Conservation (phyloP, 2,113 vertebrate species). For the Oreochromis aureus region DNA sequence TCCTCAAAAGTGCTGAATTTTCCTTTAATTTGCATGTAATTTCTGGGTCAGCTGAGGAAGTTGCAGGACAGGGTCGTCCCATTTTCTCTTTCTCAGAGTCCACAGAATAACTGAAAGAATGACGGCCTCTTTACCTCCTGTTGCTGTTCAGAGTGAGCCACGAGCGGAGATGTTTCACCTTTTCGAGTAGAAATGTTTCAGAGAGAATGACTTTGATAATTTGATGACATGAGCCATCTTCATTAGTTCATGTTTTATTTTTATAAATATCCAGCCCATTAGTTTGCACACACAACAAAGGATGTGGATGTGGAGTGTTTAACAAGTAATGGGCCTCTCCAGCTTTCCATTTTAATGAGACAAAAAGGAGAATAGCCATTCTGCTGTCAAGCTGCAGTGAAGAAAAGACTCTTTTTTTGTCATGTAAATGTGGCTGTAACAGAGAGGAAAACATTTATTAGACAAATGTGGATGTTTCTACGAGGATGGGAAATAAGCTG, state of each 20-base stretch:
- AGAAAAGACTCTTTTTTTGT: not conserved
- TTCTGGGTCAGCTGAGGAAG: not conserved
- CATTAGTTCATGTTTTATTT: not conserved
- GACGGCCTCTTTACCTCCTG: not conserved
- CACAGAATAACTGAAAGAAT: not conserved
- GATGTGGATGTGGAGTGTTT: not conserved
- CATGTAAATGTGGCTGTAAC: not conserved
- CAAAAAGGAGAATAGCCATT: not conserved
- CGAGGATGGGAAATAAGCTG: not conserved
- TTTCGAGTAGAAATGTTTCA: not conserved
- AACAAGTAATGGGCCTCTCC: not conserved
- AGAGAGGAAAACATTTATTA: not conserved
- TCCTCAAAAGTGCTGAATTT: not conserved
- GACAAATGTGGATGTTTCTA: not conserved
- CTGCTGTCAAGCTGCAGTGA: not conserved
- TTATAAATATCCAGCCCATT: not conserved
- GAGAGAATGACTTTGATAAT: not conserved
- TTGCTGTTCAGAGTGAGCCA: not conserved
- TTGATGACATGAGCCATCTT: not conserved
- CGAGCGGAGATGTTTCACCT: not conserved
- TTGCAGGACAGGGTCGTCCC: not conserved
- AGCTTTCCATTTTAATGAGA: not conserved
- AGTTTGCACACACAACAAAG: not conserved
- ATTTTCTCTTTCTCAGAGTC: not conserved
- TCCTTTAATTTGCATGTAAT: not conserved